Conservation (phyloP, 92 coral and sea anemone species). For the Bergia puertoricense region DNA sequence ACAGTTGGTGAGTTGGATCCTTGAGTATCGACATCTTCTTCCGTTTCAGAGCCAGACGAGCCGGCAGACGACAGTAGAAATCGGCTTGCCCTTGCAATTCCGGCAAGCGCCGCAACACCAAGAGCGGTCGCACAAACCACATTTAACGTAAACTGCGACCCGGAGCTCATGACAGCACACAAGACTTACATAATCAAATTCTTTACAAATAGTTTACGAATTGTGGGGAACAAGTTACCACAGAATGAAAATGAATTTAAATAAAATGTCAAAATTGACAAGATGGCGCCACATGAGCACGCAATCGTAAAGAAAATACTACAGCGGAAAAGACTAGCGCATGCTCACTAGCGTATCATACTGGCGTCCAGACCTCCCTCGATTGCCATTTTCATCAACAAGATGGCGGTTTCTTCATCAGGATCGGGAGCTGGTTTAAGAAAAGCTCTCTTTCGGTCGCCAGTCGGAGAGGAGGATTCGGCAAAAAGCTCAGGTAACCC, state of each 20-base stretch:
- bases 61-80: conserved; percentile 24
- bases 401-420: conserved; percentile 79
- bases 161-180: conserved; percentile 66
- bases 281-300: conserved; percentile 85
- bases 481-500: conserved; percentile 70
- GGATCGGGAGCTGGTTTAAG: conserved; percentile 52
- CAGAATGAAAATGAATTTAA: background rate
- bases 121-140: conserved; percentile 85
- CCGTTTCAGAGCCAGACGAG: conserved; percentile 10
- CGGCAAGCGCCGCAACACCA: conserved; percentile 87
- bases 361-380: background rate
- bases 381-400: conserved; percentile 9
- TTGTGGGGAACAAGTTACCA: background rate
- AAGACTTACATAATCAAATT: background rate
- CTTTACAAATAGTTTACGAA: background rate
- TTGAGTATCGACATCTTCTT: background rate
- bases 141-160: conserved; percentile 60
- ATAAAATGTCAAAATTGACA: conserved; percentile 43
- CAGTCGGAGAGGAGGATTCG: conserved; percentile 57
- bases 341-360: background rate
- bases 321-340: conserved; percentile 11
- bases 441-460: conserved; percentile 92
- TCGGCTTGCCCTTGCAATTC: conserved; percentile 66
- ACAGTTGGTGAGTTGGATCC: conserved; percentile 6
- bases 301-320: background rate